These are phyloP conservation scores for Leptonema lineaticorne DNA, from an alignment of 1,140 invertebrate species.

Conservation along the genomic window DNA sequence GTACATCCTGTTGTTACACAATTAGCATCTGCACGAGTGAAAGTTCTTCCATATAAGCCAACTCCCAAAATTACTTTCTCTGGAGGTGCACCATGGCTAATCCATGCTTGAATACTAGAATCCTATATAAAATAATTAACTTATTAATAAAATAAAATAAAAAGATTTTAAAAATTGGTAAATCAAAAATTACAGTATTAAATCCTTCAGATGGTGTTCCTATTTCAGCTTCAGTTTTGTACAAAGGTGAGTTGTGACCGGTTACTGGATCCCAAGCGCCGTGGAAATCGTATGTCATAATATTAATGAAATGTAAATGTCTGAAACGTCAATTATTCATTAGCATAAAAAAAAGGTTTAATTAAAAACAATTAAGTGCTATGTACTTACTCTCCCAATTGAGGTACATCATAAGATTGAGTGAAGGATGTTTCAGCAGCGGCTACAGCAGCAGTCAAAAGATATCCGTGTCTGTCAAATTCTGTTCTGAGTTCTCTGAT, in stretches of 20 bases:
- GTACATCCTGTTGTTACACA: slow-evolving; percentile 55
- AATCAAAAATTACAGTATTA: slow-evolving; percentile 46
- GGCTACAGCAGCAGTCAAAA: not conserved
- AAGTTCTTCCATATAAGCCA: slow-evolving; percentile 69
- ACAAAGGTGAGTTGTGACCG: slow-evolving; percentile 62
- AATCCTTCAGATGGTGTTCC: slow-evolving; percentile 40
- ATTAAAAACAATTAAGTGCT: not conserved
- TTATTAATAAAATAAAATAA: not conserved
- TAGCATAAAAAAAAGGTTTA: not conserved
- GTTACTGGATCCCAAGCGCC: slow-evolving; percentile 62
- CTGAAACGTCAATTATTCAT: slow-evolving; percentile 32
- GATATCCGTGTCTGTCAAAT: slow-evolving; percentile 54
- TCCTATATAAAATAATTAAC: slow-evolving; percentile 36
- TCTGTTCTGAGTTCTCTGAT: slow-evolving; percentile 59
- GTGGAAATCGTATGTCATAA: slow-evolving; percentile 71
- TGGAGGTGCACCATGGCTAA: slow-evolving; percentile 54
- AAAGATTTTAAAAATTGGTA: not conserved
- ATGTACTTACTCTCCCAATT: not conserved
- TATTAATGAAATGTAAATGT: slow-evolving; percentile 64
- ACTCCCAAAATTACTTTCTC: slow-evolving; percentile 70
- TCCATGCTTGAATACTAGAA: slow-evolving; percentile 46
- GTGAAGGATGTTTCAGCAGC: not conserved
- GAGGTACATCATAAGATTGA: slow-evolving; percentile 1
- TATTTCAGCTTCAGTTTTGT: slow-evolving; percentile 48
- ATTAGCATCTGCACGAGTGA: slow-evolving; percentile 55